Percentiles rank a stretch among this genome's conserved stretches.
Conservation (phyloP, 30 jellyfish, hydroid and myxozoan genomes). For the Turritopsis dohrnii region DNA sequence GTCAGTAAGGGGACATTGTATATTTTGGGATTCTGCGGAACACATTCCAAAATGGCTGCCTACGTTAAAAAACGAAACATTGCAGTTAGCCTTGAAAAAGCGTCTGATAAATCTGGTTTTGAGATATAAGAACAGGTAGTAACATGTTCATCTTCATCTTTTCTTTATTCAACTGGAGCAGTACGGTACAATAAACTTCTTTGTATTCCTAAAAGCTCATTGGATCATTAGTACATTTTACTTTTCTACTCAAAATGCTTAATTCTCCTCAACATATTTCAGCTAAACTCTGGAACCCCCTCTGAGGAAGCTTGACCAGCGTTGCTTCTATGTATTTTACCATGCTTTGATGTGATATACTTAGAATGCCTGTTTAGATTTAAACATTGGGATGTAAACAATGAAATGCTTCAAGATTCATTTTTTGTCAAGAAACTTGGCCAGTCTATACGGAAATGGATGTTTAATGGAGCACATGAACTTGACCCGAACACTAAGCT, state of each 20-base stretch:
- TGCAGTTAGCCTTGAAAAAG: slow-evolving; percentile 25
- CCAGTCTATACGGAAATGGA: slow-evolving; percentile 63
- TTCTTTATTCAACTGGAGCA: too few species aligned
- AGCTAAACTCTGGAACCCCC: not conserved
- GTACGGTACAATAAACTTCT: too few species aligned
- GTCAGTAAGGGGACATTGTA: slow-evolving; percentile 74
- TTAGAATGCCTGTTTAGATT: slow-evolving; percentile 36
- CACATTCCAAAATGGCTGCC: slow-evolving; percentile 65
- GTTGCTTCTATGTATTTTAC: too few species aligned
- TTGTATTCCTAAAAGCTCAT: too few species aligned
- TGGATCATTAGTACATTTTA: too few species aligned
- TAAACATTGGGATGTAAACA: slow-evolving; percentile 86
- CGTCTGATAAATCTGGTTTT: slow-evolving; percentile 53
- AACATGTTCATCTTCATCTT: not conserved
- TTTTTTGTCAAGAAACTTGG: slow-evolving; percentile 59
- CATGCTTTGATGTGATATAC: not conserved
- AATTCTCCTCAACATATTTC: not conserved
- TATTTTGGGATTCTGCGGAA: slow-evolving; percentile 71
- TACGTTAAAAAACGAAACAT: slow-evolving; percentile 25
- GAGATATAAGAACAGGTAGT: slow-evolving; percentile 53
- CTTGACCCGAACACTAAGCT: slow-evolving; percentile 47
- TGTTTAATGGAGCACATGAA: slow-evolving; percentile 46
- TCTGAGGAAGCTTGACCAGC: not conserved
- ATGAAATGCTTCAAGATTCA: slow-evolving; percentile 83
- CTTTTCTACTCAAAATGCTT: too few species aligned